Conservation (phyloP, 2,113 vertebrate species). For the Martes martes region DNA sequence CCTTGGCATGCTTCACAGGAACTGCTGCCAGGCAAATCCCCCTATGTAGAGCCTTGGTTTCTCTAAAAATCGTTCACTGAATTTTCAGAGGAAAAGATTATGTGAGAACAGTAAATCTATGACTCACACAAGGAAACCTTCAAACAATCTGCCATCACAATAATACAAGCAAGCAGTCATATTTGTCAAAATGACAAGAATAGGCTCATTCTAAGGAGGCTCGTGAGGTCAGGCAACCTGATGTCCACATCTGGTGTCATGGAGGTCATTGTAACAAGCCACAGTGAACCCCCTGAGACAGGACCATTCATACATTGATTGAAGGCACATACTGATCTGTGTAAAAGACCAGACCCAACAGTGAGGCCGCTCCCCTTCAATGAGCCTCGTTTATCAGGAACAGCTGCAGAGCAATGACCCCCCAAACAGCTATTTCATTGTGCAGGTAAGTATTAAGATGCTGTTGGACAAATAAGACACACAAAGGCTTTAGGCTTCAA, state of each 20-base stretch:
- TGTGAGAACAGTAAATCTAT: neutral
- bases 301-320: neutral
- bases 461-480: neutral
- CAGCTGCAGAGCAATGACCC: neutral
- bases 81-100: slow-evolving; percentile 8
- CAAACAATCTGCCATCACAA: neutral
- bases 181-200: neutral
- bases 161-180: neutral
- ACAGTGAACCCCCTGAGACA: neutral
- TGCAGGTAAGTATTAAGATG: neutral
- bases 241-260: neutral
- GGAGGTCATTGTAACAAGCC: neutral
- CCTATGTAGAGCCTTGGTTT: neutral
- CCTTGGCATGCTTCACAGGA: neutral
- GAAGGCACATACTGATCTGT: neutral
- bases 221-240: neutral
- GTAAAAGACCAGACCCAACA: neutral
- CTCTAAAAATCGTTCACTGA: neutral
- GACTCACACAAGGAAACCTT: neutral
- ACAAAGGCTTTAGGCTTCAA: neutral
- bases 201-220: neutral
- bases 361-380: neutral
- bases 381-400: neutral
- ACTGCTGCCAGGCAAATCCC: neutral
- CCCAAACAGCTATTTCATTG: neutral